Evolutionary conservation across 2,113 vertebrate species (phyloP).

Genomic region (Arothron firmamentum): DNA sequence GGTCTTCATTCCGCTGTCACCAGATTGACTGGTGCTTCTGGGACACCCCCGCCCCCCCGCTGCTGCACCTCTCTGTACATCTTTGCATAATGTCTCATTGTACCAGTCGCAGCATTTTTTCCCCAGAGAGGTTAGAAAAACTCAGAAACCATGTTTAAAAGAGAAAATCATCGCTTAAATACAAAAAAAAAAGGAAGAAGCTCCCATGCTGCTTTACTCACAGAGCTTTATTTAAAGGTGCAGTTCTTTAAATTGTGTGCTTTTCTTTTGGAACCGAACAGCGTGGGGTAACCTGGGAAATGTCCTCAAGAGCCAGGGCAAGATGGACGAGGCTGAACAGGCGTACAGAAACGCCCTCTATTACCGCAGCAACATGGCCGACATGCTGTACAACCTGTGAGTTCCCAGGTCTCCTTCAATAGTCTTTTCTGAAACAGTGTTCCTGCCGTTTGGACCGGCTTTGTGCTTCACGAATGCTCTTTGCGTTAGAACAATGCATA

Average conservation of each 20-base stretch:
- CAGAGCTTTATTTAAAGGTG: slow-evolving; percentile 3
- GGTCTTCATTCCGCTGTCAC: slow-evolving; percentile 28
- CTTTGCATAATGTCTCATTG: not conserved
- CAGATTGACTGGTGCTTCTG: slow-evolving; percentile 33
- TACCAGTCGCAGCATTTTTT: slow-evolving; percentile 28
- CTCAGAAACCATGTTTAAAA: slow-evolving; percentile 7
- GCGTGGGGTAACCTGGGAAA: slow-evolving; percentile 99
- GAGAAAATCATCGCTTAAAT: slow-evolving; percentile 24
- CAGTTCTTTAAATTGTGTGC: slow-evolving; percentile 9
- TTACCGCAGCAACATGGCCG: slow-evolving; percentile 99
- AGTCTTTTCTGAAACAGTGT: not conserved
- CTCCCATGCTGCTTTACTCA: slow-evolving; percentile 20
- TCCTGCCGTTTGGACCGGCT: not conserved
- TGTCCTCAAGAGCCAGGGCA: slow-evolving; percentile 97
- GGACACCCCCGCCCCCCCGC: slow-evolving; percentile 28
- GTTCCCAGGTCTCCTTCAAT: slow-evolving; percentile 49
- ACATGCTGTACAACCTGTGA: slow-evolving; percentile 99
- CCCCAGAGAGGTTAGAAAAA: slow-evolving; percentile 11
- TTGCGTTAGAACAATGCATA: too few relatives aligned
- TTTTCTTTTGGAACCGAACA: slow-evolving; percentile 61
- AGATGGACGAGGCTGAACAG: slow-evolving; percentile 91
- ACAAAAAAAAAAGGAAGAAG: slow-evolving; percentile 3
- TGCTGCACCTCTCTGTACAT: slow-evolving; percentile 23
- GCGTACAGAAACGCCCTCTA: slow-evolving; percentile 97
- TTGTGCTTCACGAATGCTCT: not conserved